phyloP scores from a whole-genome alignment of 2,113 vertebrate genomes.

The Ptyas mucosa region DNA sequence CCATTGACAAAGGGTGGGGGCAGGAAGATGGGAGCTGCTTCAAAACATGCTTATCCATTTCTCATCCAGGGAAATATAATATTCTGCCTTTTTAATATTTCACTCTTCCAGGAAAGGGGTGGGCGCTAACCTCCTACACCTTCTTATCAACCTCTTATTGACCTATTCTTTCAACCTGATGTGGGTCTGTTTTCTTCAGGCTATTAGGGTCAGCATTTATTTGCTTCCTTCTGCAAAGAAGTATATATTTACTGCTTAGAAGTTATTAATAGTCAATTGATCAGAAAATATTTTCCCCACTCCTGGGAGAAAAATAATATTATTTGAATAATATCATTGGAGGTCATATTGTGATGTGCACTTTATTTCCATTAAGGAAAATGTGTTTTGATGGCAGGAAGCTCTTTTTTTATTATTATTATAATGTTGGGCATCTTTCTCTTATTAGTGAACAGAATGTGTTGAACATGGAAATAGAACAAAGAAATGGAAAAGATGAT shows the following conservation, averaged over 20 bases:
- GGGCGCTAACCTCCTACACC: no score
- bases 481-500: neutral
- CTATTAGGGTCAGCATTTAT: neutral
- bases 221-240: neutral
- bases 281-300: conserved; percentile 37
- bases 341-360: neutral
- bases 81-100: no score
- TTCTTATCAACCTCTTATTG: neutral
- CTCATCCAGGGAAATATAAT: no score
- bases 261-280: conserved; percentile 29
- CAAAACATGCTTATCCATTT: no score
- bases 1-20: no score
- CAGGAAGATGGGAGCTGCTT: no score
- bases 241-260: conserved; percentile 1
- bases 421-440: neutral
- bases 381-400: neutral
- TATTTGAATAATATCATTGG: conserved; percentile 23
- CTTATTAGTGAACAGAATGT: neutral
- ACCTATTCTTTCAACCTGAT: neutral
- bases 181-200: neutral
- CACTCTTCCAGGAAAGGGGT: no score
- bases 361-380: rapidly evolving
- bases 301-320: conserved; percentile 22
- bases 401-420: no score
- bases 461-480: neutral